A percentile compares a stretch with the other conserved stretches of the same genome.
phyloP scores from a whole-genome alignment of 2,113 vertebrate species.

The Psophia crepitans region DNA sequence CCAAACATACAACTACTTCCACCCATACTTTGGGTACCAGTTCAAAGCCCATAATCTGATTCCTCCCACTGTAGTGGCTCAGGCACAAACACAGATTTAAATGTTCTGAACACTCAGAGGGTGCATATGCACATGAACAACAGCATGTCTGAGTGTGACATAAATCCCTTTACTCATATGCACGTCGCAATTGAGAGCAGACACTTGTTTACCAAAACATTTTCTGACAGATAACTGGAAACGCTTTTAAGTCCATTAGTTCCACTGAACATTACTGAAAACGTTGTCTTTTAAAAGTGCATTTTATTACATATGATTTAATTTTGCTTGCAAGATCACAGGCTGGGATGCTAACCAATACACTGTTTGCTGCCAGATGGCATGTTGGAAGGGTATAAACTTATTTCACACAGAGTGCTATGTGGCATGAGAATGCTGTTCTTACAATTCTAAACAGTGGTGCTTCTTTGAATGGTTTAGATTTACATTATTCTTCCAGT shows the following conservation, averaged over 20 bases:
- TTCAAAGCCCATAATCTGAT: neutral
- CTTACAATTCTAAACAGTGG: constrained; percentile 35
- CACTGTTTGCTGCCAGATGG: constrained; percentile 53
- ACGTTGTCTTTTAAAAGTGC: neutral
- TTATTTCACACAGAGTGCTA: constrained; percentile 31
- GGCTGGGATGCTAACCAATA: constrained; percentile 39
- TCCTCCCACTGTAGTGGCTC: constrained; percentile 12
- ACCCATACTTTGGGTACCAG: neutral
- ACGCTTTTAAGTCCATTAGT: neutral
- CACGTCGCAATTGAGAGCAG: neutral
- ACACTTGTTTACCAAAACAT: constrained; percentile 14
- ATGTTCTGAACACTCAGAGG: neutral
- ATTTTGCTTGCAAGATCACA: constrained; percentile 44
- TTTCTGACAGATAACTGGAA: neutral
- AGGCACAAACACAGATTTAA: neutral
- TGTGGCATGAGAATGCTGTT: constrained; percentile 48
- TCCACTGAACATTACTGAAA: constrained; percentile 8
- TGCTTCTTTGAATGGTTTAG: constrained; percentile 36
- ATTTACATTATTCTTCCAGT: neutral
- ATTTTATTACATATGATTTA: neutral
- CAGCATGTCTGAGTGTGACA: neutral
- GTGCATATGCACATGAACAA: neutral
- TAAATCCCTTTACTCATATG: neutral
- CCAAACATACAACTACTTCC: neutral
- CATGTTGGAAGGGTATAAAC: constrained; percentile 53